Evolutionary conservation across 2,113 vertebrate genomes (phyloP), one percentile per base, ranked within the genome.

Genomic region (Reinhardtius hippoglossoides): DNA sequence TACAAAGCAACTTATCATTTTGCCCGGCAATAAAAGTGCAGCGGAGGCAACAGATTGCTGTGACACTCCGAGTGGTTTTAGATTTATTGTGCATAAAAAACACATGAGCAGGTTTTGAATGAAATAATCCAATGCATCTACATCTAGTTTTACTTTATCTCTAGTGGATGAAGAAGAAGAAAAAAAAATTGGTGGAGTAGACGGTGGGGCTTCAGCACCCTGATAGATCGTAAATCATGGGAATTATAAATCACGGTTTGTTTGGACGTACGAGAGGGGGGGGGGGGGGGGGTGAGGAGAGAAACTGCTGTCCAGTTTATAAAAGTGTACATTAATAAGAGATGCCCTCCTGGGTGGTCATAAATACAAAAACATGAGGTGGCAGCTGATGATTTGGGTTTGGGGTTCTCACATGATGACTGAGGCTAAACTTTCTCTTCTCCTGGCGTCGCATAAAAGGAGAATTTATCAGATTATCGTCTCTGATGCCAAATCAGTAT

Each of bases 201-300:
- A 90, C 67, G 85, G 86, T 74, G 79, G 90, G 70, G 81, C 89
- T 88, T 87, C 69, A 69, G 81, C 76, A 78, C 85, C 85, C 82
- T 78, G 81, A 91, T 81, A 81, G 84, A 88, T 91, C 92, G 88
- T 94, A 93, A 94, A 94, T 94, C 91, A 93, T 62, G 85, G 76
- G 91, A 93, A 94, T 93, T 93, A 93, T 94, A 93, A 94, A 94
- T 94, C 93, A 91, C 27, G 67, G 92, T 92, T 92, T 95, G 93
- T 94, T 94, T 94, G 93, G 93, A 93, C 87, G 64, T 81, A 71
- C 59, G 42, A 74, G 42, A 74, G 27, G 81, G 74, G 54, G 76
- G 71, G 75, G 82, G 72, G 54, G 74, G 74, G 57, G 76, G 75
- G 80, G 1, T 58, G 89, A 89, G 80, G 87, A 91, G 85, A 80